Percentiles rank a stretch among this genome's conserved stretches.
phyloP scores from a whole-genome alignment of 1,140 invertebrate genomes.

The Pentalonia nigronervosa region DNA sequence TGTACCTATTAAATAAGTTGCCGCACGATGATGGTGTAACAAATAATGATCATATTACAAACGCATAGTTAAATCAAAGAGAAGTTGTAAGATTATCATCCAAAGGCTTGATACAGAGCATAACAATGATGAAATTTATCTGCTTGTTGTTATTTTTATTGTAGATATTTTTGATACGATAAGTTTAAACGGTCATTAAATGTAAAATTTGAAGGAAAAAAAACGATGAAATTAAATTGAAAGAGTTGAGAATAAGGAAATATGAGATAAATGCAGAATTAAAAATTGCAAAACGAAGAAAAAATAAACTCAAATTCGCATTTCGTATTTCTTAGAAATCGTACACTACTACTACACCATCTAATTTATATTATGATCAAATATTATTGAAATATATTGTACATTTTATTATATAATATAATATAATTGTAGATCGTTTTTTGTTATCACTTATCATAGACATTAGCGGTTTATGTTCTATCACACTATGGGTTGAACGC shows the following conservation, averaged over 20 bases:
- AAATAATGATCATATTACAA: neutral
- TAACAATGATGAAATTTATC: neutral
- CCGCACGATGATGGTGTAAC: no score
- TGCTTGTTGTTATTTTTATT: neutral
- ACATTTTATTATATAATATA: no score
- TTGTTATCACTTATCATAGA: neutral
- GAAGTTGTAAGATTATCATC: neutral
- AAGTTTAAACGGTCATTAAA: no score
- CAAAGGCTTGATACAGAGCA: neutral
- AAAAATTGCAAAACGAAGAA: neutral
- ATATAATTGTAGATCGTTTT: no score
- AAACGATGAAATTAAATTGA: no score
- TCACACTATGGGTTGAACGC: no score
- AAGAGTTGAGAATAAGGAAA: neutral
- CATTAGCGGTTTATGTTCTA: neutral
- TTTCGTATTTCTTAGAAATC: neutral
- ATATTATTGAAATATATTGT: no score
- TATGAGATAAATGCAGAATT: neutral
- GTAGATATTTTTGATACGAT: no score
- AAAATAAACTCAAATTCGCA: neutral
- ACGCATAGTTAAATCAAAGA: neutral
- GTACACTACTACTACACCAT: no score
- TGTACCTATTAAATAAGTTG: neutral
- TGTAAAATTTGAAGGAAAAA: no score
- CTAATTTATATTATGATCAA: no score